Evolutionary conservation across 1,140 invertebrate genomes (phyloP).

Genomic region (Solen grandis): DNA sequence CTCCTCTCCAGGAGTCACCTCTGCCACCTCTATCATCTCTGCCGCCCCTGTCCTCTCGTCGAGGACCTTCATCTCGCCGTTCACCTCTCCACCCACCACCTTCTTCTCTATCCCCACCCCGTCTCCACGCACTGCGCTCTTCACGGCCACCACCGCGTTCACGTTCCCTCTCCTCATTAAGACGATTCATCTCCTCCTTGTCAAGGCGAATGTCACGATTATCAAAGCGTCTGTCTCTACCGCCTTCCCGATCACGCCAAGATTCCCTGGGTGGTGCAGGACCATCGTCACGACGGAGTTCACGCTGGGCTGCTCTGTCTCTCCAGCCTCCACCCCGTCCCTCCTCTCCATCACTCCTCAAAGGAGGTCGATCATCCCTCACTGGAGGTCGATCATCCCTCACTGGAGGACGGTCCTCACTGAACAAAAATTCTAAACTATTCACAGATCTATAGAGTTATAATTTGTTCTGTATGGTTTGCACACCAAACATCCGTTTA

Average conservation of each 20-base stretch:
- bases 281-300: slow-evolving; percentile 41
- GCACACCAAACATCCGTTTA: background rate
- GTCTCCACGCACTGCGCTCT: slow-evolving; percentile 49
- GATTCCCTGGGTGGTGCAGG: slow-evolving; percentile 31
- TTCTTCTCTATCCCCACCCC: slow-evolving; percentile 47
- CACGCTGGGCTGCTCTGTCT: slow-evolving; percentile 30
- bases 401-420: slow-evolving; percentile 2
- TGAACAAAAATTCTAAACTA: background rate
- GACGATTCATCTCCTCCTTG: slow-evolving; percentile 47
- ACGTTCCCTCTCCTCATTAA: slow-evolving; percentile 16
- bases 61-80: slow-evolving; percentile 23
- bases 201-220: slow-evolving; percentile 49
- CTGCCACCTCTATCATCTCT: slow-evolving; percentile 34
- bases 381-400: slow-evolving; percentile 24
- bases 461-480: slow-evolving; percentile 9
- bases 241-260: slow-evolving; percentile 44
- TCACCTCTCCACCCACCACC: slow-evolving; percentile 22
- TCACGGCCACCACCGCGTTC: slow-evolving; percentile 42
- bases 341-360: background rate
- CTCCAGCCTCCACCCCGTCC: slow-evolving; percentile 3
- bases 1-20: slow-evolving; percentile 52
- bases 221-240: slow-evolving; percentile 47
- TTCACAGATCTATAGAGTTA: background rate
- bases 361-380: slow-evolving; percentile 36
- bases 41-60: slow-evolving; percentile 26